Evolutionary conservation across 2,888 invertebrate genomes (phyloP), one percentile per base, ranked within the genome.

Genomic region (Resseliella maxima): DNA sequence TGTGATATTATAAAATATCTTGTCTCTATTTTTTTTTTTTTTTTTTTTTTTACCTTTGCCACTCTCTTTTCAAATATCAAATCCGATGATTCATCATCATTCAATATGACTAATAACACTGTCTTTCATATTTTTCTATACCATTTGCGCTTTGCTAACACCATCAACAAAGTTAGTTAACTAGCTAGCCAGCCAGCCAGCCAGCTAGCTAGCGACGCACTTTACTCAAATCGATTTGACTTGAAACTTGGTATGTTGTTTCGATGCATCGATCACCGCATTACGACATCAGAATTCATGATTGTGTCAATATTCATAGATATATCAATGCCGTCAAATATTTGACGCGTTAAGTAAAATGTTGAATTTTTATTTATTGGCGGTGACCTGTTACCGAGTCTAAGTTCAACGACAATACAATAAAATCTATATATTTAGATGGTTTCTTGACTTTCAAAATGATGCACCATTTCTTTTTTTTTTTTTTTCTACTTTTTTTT

Each of bases 241-340:
- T n/a, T n/a, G n/a, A n/a, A n/a, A n/a, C n/a, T n/a, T 24, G 5
- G 59, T 6, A 59, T 24, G 59, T 24, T n/a, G 59, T 41, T 41
- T 12, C 24, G 24, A 24, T 59, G 72, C 72, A 72, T 72, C 72
- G 72, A 72, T 72, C 72, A 72, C 21, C 5, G 38, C 83, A 83
- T 83, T 83, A 36, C 83, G 83, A 38, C 83, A 83, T 83, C 36
- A 27, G 83, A 83, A 83, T 83, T 83, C 83, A 38, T 38, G 83
- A 83, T 38, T 38, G 83, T 83, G 83, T 83, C 38, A 83, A 83
- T 83, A 83, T 83, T 83, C 83, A 83, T 83, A 38, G 36, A 83
- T 83, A 83, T 72, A 72, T 72, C 72, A 72, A 72, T 72, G 72
- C 72, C 72, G 27, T 72, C 72, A 72, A 72, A 72, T 72, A 15